Base-by-base conservation (phyloP, 2,797 vertebrate genomes). In the Brachymystax lenok region DNA sequence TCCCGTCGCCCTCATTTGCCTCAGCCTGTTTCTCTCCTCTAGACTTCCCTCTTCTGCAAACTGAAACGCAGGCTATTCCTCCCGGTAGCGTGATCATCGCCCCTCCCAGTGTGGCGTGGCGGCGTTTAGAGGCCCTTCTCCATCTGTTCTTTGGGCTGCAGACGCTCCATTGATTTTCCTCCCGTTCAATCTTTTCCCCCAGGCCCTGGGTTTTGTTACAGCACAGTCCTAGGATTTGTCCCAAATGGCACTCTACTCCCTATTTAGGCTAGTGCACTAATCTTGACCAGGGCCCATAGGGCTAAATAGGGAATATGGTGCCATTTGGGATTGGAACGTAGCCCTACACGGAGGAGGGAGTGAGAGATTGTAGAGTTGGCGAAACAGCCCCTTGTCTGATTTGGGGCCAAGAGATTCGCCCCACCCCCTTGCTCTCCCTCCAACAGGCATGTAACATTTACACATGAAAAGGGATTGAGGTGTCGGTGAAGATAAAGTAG, bases 91-190 rank as follows among this genome's bases (percentile, higher is more conserved):
- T 30, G 33, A 75, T 10, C 68, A 46, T 46, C 67, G 21, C 3
- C 1, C 3, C 68, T 21, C 35, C 68, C 19, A 21, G 33, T 30
- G 40, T 28, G 19, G 21, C 24, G n/a, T 27, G 21, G 17, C 4
- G 27, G 40, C 24, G 46, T 12, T 82, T 77, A 66, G 80, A 79
- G 63, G 71, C 80, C 73, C 63, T 73, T 71, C 21, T 83, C 85
- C 85, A 84, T 89, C 83, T 88, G 82, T 87, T 82, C 85, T 87
- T 84, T 87, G 80, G 81, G 27, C 80, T 59, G 56, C 77, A 84
- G 77, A 79, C 75, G 63, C 78, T 80, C 73, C 76, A 86, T 86
- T 85, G 84, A 90, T 86, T 78, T 33, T 74, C 73, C 71, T 77
- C 64, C 66, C 0, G 3, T 80, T 84, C 75, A 84, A 82, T 81